Conservation (phyloP, 2,888 invertebrate species). For the Pediacus dermestoides region DNA sequence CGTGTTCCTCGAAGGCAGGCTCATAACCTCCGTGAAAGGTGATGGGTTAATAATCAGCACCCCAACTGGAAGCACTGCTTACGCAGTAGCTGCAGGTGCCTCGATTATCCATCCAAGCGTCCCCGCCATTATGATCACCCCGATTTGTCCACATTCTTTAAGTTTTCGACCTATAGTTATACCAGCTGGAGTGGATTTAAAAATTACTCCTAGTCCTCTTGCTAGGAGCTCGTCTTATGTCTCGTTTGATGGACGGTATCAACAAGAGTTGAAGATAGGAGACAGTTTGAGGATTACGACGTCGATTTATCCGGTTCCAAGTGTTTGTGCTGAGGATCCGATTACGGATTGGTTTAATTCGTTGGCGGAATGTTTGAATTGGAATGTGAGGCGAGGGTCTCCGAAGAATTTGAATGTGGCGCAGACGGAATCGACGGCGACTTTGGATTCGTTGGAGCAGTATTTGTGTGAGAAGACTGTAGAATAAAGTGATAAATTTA, state of each 20-base stretch:
- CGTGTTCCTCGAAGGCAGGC: constrained; percentile 90
- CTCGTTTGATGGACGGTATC: constrained; percentile 81
- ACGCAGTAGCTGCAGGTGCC: constrained; percentile 95
- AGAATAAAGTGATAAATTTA: constrained; percentile 11
- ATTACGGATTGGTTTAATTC: constrained; percentile 98
- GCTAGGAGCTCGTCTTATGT: constrained; percentile 76
- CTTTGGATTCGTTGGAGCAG: constrained; percentile 62
- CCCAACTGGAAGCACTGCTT: constrained; percentile 93
- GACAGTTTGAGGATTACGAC: constrained; percentile 92
- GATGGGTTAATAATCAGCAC: constrained; percentile 90
- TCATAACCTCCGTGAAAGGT: constrained; percentile 77
- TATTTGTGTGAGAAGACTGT: constrained; percentile 33
- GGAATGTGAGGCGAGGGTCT: constrained; percentile 94
- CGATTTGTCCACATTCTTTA: constrained; percentile 95
- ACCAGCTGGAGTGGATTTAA: constrained; percentile 93
- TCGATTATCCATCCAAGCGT: constrained; percentile 98
- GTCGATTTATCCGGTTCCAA: constrained; percentile 93
- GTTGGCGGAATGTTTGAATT: constrained; percentile 91
- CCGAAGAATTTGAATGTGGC: constrained; percentile 76
- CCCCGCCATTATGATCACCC: constrained; percentile 95
- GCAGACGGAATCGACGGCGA: constrained; percentile 81
- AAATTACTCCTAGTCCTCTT: constrained; percentile 75
- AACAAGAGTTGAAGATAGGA: constrained; percentile 72
- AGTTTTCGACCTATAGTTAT: constrained; percentile 97
- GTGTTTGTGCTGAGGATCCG: constrained; percentile 93